Evolutionary conservation across 2,113 vertebrate genomes (phyloP).

Genomic region (Phyllostomus hastatus): DNA sequence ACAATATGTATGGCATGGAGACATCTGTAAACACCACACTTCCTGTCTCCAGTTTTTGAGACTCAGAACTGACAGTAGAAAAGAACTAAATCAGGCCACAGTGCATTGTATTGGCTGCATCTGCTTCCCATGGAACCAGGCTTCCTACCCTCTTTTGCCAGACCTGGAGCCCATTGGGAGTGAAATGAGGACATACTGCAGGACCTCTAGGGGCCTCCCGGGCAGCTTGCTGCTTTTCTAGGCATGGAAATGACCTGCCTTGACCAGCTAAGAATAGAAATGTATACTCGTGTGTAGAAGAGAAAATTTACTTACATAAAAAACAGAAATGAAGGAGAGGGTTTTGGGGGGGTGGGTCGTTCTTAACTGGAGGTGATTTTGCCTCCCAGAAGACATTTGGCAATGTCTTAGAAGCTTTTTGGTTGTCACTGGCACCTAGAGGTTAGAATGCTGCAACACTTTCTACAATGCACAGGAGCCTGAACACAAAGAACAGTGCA

Average conservation of each 20-base stretch:
- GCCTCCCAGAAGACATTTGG: not conserved
- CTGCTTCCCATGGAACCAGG: not conserved
- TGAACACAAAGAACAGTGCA: not conserved
- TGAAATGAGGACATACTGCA: not conserved
- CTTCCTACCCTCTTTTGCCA: not conserved
- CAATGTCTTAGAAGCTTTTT: not conserved
- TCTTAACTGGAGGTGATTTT: not conserved
- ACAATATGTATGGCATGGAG: not conserved
- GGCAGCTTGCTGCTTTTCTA: not conserved
- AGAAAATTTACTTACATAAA: not conserved
- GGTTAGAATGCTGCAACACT: not conserved
- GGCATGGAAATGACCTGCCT: not conserved
- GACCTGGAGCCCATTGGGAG: not conserved
- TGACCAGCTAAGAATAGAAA: not conserved
- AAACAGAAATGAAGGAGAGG: not conserved
- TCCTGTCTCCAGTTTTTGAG: not conserved
- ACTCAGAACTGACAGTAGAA: not conserved
- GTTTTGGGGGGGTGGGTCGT: too few relatives aligned
- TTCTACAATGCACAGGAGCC: not conserved
- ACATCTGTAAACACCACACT: not conserved
- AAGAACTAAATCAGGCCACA: not conserved
- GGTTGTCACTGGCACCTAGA: not conserved
- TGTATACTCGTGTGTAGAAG: not conserved
- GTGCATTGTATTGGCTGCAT: not conserved
- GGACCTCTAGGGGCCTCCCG: rapidly evolving